Evolutionary conservation across 2,113 vertebrate species (phyloP), one percentile per base, ranked within the genome.

Genomic region (Cavia aperea): DNA sequence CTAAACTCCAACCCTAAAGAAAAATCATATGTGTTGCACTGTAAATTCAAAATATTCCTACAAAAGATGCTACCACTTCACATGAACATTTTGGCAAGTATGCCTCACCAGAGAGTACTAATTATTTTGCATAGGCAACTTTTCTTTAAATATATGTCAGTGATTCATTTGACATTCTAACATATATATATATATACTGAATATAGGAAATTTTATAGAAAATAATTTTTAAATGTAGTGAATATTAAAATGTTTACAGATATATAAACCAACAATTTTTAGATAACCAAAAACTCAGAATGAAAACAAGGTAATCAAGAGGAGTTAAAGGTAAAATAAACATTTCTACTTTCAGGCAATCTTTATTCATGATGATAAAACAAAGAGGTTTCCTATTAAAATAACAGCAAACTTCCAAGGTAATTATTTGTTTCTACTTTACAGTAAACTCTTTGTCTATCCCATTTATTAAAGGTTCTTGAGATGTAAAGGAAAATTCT

Each of bases 251-350:
- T 94, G 16, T 29, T 93, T 89, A 85, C 16, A 82, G n/a, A 94
- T 51, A 90, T 0, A 63, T 21, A 73, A 94, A 62, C 2, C 14
- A 88, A 5, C 29, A 43, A 15, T 70, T 92, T 92, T 88, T 58
- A 89, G 15, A 72, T n/a, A 90, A 79, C 9, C 39, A 86, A 65
- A 75, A 68, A 31, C 63, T 68, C 43, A 83, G 18, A 81, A 92
- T 73, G 31, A 78, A 94, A 93, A 72, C 73, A 83, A 91, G 51
- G 24, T 72, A 78, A 89, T 84, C 1, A 84, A 93, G 72, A 70
- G 36, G n/a, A 93, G 29, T 86, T 83, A 89, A 85, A 75, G 63
- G 54, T 86, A 92, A 95, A 73, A 81, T 89, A 88, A 94, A 91
- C 12, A 78, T 81, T 93, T 77, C 21, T 70, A 54, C 81, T 46